A percentile compares a stretch with the other conserved stretches of the same genome.
These are phyloP conservation scores for Euzophera pinguis DNA, from an alignment of 2,888 invertebrate species.

Conservation along the genomic window DNA sequence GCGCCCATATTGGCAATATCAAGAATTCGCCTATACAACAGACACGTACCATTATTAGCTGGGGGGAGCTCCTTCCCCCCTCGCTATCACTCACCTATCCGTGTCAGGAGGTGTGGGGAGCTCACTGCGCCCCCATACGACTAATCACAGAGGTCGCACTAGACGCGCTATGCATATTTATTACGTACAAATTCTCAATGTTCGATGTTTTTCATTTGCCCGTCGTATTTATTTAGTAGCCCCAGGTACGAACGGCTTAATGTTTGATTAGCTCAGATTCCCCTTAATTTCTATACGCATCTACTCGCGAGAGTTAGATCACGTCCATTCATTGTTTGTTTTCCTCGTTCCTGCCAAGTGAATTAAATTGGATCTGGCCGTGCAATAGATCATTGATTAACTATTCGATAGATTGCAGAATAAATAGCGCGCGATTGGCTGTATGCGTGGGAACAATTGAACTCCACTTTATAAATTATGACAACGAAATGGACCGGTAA, in stretches of 20 bases:
- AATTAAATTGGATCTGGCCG: constrained; percentile 42
- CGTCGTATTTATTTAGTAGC: constrained; percentile 70
- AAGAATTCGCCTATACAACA: constrained; percentile 72
- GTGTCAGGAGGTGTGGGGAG: constrained; percentile 51
- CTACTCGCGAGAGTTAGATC: constrained; percentile 50
- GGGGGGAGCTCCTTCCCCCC: constrained; percentile 65
- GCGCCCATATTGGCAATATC: constrained; percentile 75
- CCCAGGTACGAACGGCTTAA: constrained; percentile 63
- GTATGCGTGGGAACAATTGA: constrained; percentile 26
- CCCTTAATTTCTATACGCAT: constrained; percentile 57
- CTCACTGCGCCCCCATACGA: constrained; percentile 50
- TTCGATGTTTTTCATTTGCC: constrained; percentile 75
- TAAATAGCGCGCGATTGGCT: constrained; percentile 17
- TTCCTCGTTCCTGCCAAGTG: constrained; percentile 37
- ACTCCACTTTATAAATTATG: constrained; percentile 44
- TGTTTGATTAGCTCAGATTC: constrained; percentile 75
- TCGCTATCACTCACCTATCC: constrained; percentile 77
- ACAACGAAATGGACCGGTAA: constrained; percentile 43
- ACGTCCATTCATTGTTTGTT: constrained; percentile 45
- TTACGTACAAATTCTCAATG: constrained; percentile 72
- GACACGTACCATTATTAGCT: constrained; percentile 74
- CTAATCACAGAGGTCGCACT: constrained; percentile 78
- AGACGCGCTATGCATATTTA: constrained; percentile 79
- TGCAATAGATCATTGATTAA: constrained; percentile 23
- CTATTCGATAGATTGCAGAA: constrained; percentile 17